phyloP scores from a whole-genome alignment of 2,797 vertebrate genomes.

The Nasua narica region DNA sequence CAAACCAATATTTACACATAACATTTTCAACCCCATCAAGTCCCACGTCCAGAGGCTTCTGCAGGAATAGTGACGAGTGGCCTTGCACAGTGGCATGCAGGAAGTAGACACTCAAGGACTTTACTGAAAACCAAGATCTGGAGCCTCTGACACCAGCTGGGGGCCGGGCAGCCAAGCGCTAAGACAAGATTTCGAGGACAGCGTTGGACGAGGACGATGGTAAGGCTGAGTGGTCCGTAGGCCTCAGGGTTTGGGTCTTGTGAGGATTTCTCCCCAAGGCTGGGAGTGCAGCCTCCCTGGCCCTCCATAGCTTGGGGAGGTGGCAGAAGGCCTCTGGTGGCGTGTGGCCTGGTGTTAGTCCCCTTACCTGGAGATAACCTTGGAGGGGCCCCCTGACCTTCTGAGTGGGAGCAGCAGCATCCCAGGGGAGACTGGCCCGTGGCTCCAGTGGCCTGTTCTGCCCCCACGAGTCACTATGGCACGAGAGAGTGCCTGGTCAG shows the following conservation, averaged over 20 bases:
- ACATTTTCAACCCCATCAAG: slow-evolving; percentile 62
- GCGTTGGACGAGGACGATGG: slow-evolving; percentile 34
- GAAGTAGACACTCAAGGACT: slow-evolving; percentile 46
- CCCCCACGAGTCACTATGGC: background rate
- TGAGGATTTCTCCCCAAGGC: slow-evolving; percentile 30
- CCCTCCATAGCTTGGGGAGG: slow-evolving; percentile 29
- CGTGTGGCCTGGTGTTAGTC: slow-evolving; percentile 49
- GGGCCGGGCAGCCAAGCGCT: background rate
- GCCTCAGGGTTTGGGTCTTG: background rate
- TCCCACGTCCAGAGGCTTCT: slow-evolving; percentile 46
- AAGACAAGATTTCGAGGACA: slow-evolving; percentile 43
- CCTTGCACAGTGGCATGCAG: slow-evolving; percentile 62
- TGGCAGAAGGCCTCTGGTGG: slow-evolving; percentile 70
- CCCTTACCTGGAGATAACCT: slow-evolving; percentile 17
- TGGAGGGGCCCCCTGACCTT: slow-evolving; percentile 2
- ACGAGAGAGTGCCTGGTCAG: background rate
- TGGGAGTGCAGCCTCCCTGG: background rate
- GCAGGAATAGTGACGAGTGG: slow-evolving; percentile 19
- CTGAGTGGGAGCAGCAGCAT: background rate
- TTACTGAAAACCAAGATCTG: slow-evolving; percentile 44
- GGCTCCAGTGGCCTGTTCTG: background rate
- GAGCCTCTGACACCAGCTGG: background rate
- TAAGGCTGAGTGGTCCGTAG: slow-evolving; percentile 78
- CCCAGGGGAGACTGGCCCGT: background rate
- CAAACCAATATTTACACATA: slow-evolving; percentile 81